A percentile compares a stretch with the other conserved stretches of the same genome.
These are phyloP conservation scores for Unio pictorum DNA, from an alignment of 2,888 invertebrate species.

Conservation along the genomic window DNA sequence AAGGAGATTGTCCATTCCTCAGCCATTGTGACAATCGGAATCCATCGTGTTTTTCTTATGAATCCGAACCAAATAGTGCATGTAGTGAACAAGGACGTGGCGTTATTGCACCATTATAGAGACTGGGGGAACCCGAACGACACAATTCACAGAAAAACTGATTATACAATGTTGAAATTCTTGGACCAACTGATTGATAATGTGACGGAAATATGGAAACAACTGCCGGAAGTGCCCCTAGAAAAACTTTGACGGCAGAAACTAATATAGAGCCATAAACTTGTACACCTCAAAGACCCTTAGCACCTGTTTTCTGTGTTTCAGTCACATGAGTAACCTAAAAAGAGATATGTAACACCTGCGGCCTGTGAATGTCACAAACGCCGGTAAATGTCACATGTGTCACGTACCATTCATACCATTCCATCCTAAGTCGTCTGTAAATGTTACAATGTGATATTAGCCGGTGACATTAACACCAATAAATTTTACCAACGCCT, in stretches of 20 bases:
- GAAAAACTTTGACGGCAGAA: slow-evolving; percentile 13
- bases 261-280: too few relatives aligned
- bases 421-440: too few relatives aligned
- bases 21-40: slow-evolving; percentile 41
- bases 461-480: too few relatives aligned
- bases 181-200: slow-evolving; percentile 25
- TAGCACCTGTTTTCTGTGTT: too few relatives aligned
- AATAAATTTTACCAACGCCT: too few relatives aligned
- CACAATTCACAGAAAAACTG: slow-evolving; percentile 10
- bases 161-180: slow-evolving; percentile 27
- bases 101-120: slow-evolving; percentile 55
- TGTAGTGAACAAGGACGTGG: slow-evolving; percentile 20
- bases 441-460: too few relatives aligned
- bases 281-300: too few relatives aligned
- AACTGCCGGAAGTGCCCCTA: slow-evolving; percentile 17
- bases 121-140: slow-evolving; percentile 42
- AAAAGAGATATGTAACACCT: too few relatives aligned
- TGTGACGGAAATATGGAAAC: slow-evolving; percentile 25
- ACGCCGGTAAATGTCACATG: too few relatives aligned
- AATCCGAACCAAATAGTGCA: slow-evolving; percentile 6
- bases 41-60: slow-evolving; percentile 44
- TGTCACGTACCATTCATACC: too few relatives aligned
- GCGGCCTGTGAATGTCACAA: too few relatives aligned
- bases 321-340: too few relatives aligned
- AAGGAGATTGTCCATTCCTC: slow-evolving; percentile 53